Conservation (phyloP, 2,113 vertebrate genomes). For the Lethenteron reissneri region DNA sequence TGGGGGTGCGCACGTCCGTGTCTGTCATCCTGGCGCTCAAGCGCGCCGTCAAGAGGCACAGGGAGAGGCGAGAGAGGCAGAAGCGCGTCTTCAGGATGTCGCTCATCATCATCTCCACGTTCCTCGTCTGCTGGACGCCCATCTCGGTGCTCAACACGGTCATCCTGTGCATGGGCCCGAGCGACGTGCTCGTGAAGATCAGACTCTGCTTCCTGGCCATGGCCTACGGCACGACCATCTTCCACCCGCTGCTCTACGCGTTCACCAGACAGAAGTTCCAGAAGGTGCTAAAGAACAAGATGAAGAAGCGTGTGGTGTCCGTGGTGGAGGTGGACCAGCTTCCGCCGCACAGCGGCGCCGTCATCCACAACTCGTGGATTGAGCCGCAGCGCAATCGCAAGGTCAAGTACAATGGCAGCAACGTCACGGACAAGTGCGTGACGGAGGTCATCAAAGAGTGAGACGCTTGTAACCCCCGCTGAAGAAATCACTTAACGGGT, state of each 20-base stretch:
- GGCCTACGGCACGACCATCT: slow-evolving; percentile 95
- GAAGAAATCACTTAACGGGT: too few species aligned
- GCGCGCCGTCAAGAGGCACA: slow-evolving; percentile 72
- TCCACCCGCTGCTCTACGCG: slow-evolving; percentile 84
- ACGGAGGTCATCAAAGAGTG: too few species aligned
- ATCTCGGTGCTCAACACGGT: slow-evolving; percentile 88
- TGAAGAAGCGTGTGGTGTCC: slow-evolving; percentile 95
- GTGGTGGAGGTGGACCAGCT: slow-evolving; percentile 84
- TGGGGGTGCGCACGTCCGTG: slow-evolving; percentile 84
- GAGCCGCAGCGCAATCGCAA: slow-evolving; percentile 88
- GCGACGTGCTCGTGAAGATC: slow-evolving; percentile 65
- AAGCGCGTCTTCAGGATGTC: slow-evolving; percentile 93
- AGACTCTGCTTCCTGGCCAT: slow-evolving; percentile 91
- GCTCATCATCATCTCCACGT: slow-evolving; percentile 84
- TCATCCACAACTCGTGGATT: slow-evolving; percentile 97
- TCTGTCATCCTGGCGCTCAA: slow-evolving; percentile 89
- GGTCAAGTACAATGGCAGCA: slow-evolving; percentile 20
- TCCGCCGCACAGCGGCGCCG: slow-evolving; percentile 47
- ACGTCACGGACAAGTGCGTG: not conserved
- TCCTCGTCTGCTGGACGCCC: slow-evolving; percentile 93
- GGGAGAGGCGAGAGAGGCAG: slow-evolving; percentile 77
- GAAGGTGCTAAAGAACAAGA: slow-evolving; percentile 94
- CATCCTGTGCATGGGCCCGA: slow-evolving; percentile 71
- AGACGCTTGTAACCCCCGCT: too few species aligned
- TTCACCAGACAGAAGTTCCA: slow-evolving; percentile 97